Conservation (phyloP, 2,797 vertebrate species). For the Otus scops region DNA sequence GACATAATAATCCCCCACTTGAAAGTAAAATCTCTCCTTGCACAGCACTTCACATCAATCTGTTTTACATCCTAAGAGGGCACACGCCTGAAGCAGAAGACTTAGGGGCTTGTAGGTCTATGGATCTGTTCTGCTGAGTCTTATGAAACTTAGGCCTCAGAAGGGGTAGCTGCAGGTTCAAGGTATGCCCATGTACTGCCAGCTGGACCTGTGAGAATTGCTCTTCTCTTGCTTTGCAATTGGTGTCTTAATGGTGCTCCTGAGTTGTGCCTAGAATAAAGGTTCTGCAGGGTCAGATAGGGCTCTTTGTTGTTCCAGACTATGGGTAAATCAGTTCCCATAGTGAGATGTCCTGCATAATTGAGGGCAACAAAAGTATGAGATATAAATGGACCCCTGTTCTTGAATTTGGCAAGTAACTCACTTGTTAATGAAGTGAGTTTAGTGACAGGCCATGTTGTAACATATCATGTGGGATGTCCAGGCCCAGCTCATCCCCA, state of each 20-base stretch:
- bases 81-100: not conserved
- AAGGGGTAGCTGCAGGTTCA: not conserved
- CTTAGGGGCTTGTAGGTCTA: not conserved
- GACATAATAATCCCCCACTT: not conserved
- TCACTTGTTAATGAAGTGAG: not conserved
- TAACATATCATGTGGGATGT: not conserved
- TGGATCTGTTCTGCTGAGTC: not conserved
- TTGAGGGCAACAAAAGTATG: not conserved
- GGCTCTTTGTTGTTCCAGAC: not conserved
- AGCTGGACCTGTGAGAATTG: not conserved
- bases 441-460: not conserved
- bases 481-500: not conserved
- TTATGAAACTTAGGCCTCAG: not conserved
- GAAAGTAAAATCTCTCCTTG: not conserved
- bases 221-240: not conserved
- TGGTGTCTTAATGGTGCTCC: not conserved
- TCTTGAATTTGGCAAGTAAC: not conserved
- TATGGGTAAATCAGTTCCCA: not conserved
- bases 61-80: not conserved
- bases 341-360: not conserved
- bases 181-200: not conserved
- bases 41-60: not conserved
- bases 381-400: not conserved
- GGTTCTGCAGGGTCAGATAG: not conserved
- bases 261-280: not conserved